phyloP scores from a whole-genome alignment of 2,888 invertebrate species.

The Drosophila atroscutellata region DNA sequence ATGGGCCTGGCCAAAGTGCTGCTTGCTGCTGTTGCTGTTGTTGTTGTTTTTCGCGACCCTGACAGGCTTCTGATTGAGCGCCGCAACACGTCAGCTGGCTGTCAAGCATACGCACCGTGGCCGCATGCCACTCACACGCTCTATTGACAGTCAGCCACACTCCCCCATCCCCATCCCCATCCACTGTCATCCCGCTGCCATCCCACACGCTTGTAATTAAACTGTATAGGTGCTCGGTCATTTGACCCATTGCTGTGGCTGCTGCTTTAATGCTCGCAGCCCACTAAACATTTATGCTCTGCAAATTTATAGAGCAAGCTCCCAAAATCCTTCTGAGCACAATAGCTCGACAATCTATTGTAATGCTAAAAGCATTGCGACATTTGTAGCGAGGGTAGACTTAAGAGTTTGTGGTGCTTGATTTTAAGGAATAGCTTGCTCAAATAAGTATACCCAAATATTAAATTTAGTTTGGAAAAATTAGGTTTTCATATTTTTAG shows the following conservation, averaged over 20 bases:
- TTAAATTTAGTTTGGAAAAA: no score
- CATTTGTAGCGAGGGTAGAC: constrained; percentile 11
- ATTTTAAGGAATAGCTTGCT: constrained; percentile 2
- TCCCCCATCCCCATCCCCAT: background rate
- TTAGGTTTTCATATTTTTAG: background rate
- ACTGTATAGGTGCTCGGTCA: constrained; percentile 25
- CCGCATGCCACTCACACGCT: constrained; percentile 33
- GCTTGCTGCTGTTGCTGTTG: background rate
- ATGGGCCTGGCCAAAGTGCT: constrained; percentile 41
- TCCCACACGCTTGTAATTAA: constrained; percentile 62
- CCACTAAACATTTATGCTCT: constrained; percentile 40
- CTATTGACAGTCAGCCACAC: constrained; percentile 28
- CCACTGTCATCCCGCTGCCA: background rate
- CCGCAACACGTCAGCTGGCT: constrained; percentile 65
- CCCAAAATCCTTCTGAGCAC: constrained; percentile 40
- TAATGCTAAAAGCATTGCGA: constrained; percentile 61
- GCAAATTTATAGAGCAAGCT: constrained; percentile 56
- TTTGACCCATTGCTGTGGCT: constrained; percentile 22
- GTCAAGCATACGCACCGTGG: constrained; percentile 72
- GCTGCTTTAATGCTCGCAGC: constrained; percentile 9
- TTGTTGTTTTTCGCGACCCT: constrained; percentile 30
- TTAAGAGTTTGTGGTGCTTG: background rate
- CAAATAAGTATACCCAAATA: no score
- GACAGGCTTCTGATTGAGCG: constrained; percentile 76
- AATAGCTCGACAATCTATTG: constrained; percentile 57